Base-by-base conservation (phyloP, 2,113 vertebrate genomes). In the Elgaria multicarinata region DNA sequence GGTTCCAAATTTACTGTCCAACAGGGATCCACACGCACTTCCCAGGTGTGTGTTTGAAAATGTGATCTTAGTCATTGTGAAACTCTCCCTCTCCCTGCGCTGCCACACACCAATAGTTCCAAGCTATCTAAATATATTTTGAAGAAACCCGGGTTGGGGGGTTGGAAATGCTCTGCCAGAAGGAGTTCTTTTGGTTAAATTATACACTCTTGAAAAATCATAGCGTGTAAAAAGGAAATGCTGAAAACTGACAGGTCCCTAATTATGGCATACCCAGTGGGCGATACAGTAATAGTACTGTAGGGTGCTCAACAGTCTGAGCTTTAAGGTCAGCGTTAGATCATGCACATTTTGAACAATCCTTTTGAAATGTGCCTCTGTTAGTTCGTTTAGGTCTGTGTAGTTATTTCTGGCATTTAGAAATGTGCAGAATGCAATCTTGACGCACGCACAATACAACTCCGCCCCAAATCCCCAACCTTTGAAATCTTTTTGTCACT, bases 221-320 rank as follows among this genome's bases (percentile, higher is more conserved):
- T 85, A 89, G 94, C 0, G 0, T 85, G 91, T 33, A 55, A 77
- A 89, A 89, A 80, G 89, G 26, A 4, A 92, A 92, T 92, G 93
- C 91, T 93, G 92, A 89, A 92, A 91, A 80, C 84, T 90, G 93
- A 85, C 92, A 93, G 90, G 75, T 20, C 90, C 36, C 87, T 90
- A 89, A 93, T 90, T 83, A 64, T 0, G 46, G 90, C 89, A 94
- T 86, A 74, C 87, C 66, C 14, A 18, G 93, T 42, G 82, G 90
- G 91, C 0, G 31, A 88, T 79, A 39, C 1, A 0, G 81, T 90
- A 86, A 90, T 76, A 44, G 85, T 6, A 87, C 91, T 66, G 69
- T 69, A 66, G 5, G 44, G 6, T 36, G 55, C 14, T 1, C 2
- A 72, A 78, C 92, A 78, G 55, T 26, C 88, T 62, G 55, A 1